phyloP scores from a whole-genome alignment of 2,888 invertebrate genomes.

The Eupithecia inturbata region DNA sequence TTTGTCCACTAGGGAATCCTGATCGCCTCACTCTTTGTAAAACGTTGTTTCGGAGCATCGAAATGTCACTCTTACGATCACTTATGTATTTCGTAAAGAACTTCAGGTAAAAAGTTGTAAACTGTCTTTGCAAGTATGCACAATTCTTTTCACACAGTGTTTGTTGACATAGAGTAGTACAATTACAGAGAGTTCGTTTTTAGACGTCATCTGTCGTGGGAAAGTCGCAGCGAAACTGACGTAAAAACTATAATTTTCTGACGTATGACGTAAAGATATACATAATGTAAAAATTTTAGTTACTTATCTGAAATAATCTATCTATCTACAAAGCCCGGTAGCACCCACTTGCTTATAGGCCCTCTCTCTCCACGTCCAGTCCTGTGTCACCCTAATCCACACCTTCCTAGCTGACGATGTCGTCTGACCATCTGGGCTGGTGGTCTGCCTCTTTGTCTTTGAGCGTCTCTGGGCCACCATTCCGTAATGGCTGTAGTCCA shows the following conservation, averaged over 20 bases:
- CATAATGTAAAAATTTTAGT: neutral
- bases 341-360: too few species aligned
- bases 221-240: constrained; percentile 28
- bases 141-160: constrained; percentile 26
- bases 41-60: neutral
- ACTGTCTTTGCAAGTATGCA: neutral
- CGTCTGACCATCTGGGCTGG: too few species aligned
- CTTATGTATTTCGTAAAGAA: neutral
- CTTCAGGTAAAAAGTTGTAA: neutral
- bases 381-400: too few species aligned
- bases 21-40: neutral
- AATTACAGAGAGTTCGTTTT: constrained; percentile 30
- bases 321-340: too few species aligned
- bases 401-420: too few species aligned
- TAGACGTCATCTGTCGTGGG: constrained; percentile 34
- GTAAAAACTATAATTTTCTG: constrained; percentile 23
- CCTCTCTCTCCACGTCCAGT: too few species aligned
- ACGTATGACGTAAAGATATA: neutral
- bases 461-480: too few species aligned
- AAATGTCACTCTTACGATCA: neutral
- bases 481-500: too few species aligned
- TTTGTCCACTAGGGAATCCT: neutral
- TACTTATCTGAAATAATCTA: neutral
- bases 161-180: constrained; percentile 15
- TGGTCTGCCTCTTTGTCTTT: too few species aligned